Evolutionary conservation across 2,113 vertebrate species (phyloP).

Genomic region (Spilogale gracilis): DNA sequence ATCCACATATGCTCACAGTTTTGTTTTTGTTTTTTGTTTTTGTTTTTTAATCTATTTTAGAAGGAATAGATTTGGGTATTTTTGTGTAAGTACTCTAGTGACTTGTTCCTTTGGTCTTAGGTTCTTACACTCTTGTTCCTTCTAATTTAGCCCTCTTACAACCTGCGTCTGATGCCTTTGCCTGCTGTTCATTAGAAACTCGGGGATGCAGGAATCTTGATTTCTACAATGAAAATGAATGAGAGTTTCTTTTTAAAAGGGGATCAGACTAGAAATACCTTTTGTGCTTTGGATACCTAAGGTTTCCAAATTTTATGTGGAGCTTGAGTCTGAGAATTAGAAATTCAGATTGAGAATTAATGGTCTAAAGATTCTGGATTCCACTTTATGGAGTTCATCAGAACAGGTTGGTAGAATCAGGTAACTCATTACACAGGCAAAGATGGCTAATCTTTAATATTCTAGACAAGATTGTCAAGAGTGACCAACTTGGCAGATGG

Average conservation of each 20-base stretch:
- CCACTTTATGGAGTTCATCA: no score
- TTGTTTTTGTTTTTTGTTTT: background rate
- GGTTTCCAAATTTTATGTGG: background rate
- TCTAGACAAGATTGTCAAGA: background rate
- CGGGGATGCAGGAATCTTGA: background rate
- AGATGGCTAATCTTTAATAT: background rate
- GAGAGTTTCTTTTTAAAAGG: background rate
- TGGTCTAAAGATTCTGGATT: background rate
- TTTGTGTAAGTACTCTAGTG: background rate
- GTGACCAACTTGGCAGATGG: background rate
- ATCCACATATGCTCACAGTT: background rate
- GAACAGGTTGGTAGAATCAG: background rate
- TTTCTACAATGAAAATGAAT: background rate
- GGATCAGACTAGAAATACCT: background rate
- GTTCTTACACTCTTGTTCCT: background rate
- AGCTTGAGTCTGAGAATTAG: background rate
- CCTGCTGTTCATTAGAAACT: background rate
- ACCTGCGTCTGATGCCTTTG: background rate
- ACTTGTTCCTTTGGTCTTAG: background rate
- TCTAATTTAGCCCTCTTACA: background rate
- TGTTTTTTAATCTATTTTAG: background rate
- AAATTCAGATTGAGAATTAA: slow-evolving; percentile 12
- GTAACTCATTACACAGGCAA: background rate
- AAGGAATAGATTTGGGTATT: background rate
- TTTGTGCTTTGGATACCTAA: background rate